These are phyloP conservation scores for Peromyscus aztecus DNA, from an alignment of 2,797 vertebrate genomes.

Conservation along the genomic window DNA sequence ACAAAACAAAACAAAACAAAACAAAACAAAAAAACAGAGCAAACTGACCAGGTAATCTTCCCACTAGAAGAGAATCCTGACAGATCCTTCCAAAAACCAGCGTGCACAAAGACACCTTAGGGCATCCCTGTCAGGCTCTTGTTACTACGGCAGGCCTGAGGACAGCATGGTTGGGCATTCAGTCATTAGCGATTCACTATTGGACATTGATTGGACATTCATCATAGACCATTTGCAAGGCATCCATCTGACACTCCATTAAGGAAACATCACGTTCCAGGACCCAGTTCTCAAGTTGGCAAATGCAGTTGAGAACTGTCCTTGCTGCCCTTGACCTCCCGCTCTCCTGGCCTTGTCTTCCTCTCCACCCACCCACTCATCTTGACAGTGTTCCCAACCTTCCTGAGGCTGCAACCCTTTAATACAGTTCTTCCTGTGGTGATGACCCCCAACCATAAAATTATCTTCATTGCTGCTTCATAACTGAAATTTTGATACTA, in stretches of 20 bases:
- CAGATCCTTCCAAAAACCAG: neutral
- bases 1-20: too few species aligned
- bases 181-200: conserved; percentile 70
- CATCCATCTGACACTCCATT: conserved; percentile 54
- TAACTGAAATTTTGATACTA: neutral
- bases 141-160: conserved; percentile 18
- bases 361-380: neutral
- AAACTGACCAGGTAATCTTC: neutral
- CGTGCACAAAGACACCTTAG: neutral
- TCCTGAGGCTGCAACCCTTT: neutral
- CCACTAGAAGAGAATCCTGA: neutral
- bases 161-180: neutral
- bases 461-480: neutral
- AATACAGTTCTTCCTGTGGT: neutral
- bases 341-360: neutral
- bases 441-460: neutral
- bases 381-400: neutral
- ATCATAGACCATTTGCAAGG: conserved; percentile 57
- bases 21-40: neutral
- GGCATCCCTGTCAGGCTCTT: neutral
- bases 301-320: neutral
- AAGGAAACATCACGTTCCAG: conserved; percentile 40
- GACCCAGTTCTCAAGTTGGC: neutral
- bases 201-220: conserved; percentile 66
- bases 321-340: neutral